phyloP scores from a whole-genome alignment of 2,113 vertebrate genomes.

The Marmota flaviventris region DNA sequence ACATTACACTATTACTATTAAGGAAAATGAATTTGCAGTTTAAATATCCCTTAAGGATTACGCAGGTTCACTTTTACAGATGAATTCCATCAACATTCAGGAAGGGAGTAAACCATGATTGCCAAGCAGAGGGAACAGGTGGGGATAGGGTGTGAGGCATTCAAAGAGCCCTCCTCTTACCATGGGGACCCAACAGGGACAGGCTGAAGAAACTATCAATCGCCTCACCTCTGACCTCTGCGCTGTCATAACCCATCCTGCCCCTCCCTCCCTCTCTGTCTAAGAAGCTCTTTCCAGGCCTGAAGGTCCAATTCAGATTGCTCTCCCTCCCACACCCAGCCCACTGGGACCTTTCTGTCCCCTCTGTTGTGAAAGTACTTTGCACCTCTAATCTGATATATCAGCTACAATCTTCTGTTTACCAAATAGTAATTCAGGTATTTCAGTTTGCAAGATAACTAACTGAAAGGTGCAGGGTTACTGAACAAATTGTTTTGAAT shows the following conservation, averaged over 20 bases:
- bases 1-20: background rate
- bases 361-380: background rate
- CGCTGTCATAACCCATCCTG: background rate
- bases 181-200: background rate
- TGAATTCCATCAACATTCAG: background rate
- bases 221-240: background rate
- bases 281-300: background rate
- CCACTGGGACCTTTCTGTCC: background rate
- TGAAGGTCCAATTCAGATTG: background rate
- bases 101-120: background rate
- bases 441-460: slow-evolving; percentile 16
- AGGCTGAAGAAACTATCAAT: background rate
- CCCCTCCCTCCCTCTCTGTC: background rate
- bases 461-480: background rate
- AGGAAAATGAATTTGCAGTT: background rate
- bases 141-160: background rate
- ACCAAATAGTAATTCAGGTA: background rate
- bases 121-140: background rate
- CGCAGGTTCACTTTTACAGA: background rate
- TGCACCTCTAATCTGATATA: background rate
- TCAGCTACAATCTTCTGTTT: background rate
- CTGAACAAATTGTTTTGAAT: background rate
- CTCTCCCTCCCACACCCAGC: background rate
- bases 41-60: background rate
- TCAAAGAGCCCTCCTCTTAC: background rate